These are phyloP conservation scores for Nomada fucata DNA, from an alignment of 2,888 invertebrate genomes.

Conservation along the genomic window DNA sequence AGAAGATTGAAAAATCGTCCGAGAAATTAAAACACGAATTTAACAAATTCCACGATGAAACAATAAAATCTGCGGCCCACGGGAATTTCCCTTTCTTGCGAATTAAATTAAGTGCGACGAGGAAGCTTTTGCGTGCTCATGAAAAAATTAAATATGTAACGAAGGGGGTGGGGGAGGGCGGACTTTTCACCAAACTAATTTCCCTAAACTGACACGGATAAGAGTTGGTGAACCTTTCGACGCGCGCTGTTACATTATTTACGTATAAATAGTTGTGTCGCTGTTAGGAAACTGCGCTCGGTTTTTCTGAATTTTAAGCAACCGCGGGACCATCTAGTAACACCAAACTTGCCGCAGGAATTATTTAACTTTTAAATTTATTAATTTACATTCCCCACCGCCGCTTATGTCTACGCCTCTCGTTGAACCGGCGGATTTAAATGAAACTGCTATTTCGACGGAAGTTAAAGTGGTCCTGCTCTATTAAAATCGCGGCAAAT, in stretches of 20 bases:
- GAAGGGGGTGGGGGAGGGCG: not conserved
- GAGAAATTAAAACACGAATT: not conserved
- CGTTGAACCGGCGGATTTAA: conserved; percentile 11
- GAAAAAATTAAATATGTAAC: conserved; percentile 54
- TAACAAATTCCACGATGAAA: not conserved
- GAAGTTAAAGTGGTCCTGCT: not conserved
- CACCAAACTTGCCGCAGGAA: conserved; percentile 32
- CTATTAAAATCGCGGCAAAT: not conserved
- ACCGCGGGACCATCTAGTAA: not conserved
- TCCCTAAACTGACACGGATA: conserved; percentile 64
- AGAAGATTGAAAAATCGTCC: not conserved
- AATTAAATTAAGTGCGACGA: conserved; percentile 37
- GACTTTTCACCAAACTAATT: conserved; percentile 56
- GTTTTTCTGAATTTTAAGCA: conserved; percentile 48
- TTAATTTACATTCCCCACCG: conserved; percentile 42
- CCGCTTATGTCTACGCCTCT: conserved; percentile 14
- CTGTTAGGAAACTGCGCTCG: not conserved
- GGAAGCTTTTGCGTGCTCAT: conserved; percentile 32
- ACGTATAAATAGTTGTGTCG: conserved; percentile 54
- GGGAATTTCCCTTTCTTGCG: conserved; percentile 2
- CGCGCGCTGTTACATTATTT: conserved; percentile 49
- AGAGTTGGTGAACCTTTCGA: conserved; percentile 40
- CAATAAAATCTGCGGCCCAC: not conserved
- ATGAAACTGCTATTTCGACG: conserved; percentile 1
- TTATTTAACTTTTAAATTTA: conserved; percentile 55